Evolutionary conservation across 2,888 invertebrate species (phyloP), one percentile per base, ranked within the genome.

Genomic region (Strigamia maritima): DNA sequence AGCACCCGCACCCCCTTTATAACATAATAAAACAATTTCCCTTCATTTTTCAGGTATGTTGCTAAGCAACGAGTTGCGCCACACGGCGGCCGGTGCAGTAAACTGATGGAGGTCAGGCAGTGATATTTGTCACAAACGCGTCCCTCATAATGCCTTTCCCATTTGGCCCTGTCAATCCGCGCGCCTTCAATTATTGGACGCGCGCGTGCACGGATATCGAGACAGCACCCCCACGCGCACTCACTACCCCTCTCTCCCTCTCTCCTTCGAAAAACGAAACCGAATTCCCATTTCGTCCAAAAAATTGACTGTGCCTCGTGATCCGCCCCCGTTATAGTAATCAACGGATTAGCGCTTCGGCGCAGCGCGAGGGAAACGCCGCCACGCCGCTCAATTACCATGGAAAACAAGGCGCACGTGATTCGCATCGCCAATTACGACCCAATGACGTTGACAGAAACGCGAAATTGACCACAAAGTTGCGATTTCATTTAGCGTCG

Each of bases 91-190:
- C 54, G 54, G 16, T 54, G 54, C 54, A 54, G 19, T 3, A 54
- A 54, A 54, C 54, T 54, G 54, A 54, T 54, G 54, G 54, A 54
- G 54, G 54, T 54, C 54, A 54, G 54, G 54, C 54, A 54, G 54
- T 54, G 54, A 54, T 54, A 54, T 54, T 54, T 54, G 54, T 54
- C 54, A 54, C 54, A 54, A 54, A 54, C 54, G 54, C 54, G 54
- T 54, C 54, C 54, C 54, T 54, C 54, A 54, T 54, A 54, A 54
- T 54, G 54, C 54, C 54, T 54, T 54, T 54, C 54, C 54, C 54
- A 54, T 54, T 54, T 54, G 54, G 54, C 54, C 54, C 54, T 54
- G 54, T 54, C 54, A 54, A 54, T 54, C 54, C 54, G 54, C 54
- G 54, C 54, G 54, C 54, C 54, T 54, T 54, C 54, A 54, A 54